phyloP scores from a whole-genome alignment of 2,113 vertebrate species.

The Daubentonia madagascariensis region DNA sequence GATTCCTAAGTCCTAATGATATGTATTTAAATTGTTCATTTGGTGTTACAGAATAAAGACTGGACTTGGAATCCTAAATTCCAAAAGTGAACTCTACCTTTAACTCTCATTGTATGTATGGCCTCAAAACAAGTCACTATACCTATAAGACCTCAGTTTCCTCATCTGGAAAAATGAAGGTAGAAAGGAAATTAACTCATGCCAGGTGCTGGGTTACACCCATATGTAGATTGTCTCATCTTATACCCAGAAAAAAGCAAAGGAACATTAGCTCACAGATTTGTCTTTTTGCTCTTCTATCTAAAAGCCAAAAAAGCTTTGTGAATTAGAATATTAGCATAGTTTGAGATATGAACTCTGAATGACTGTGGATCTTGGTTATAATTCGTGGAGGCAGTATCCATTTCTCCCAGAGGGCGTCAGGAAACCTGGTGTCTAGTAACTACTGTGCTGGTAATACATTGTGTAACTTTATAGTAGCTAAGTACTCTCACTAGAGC shows the following conservation, averaged over 20 bases:
- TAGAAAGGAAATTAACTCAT: not conserved
- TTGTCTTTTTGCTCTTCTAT: not conserved
- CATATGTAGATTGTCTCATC: not conserved
- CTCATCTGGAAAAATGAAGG: slow-evolving; percentile 14
- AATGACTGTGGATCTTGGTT: not conserved
- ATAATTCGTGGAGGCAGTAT: not conserved
- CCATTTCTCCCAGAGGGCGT: not conserved
- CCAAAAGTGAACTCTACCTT: not conserved
- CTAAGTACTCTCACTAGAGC: not conserved
- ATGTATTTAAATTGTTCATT: not conserved
- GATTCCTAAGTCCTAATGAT: not conserved
- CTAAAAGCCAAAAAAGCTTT: not conserved
- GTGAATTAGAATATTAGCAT: not conserved
- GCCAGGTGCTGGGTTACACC: not conserved
- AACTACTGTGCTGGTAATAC: not conserved
- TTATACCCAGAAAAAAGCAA: not conserved
- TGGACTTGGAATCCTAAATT: not conserved
- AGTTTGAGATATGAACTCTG: not conserved
- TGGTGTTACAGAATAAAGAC: not conserved
- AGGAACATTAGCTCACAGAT: not conserved
- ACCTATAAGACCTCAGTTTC: not conserved
- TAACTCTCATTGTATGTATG: not conserved
- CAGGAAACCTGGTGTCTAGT: not conserved
- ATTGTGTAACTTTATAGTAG: not conserved
- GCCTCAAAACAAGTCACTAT: not conserved